These are phyloP conservation scores for Meandrusa payeni DNA, from an alignment of 2,888 invertebrate species.

Conservation along the genomic window DNA sequence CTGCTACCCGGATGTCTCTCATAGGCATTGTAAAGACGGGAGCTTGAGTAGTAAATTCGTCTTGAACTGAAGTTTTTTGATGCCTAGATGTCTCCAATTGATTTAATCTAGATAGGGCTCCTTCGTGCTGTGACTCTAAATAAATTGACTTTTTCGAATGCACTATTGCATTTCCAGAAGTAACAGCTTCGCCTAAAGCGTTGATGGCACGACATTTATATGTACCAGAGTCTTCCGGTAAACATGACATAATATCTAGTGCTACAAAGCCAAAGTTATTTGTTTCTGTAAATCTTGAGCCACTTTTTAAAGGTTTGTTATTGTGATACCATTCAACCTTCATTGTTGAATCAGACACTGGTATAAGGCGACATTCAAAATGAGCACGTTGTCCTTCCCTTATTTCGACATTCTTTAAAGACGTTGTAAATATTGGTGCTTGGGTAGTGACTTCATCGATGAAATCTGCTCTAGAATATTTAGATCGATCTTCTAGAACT, in stretches of 20 bases:
- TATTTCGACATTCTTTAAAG: slow-evolving; percentile 94
- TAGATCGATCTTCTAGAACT: slow-evolving; percentile 91
- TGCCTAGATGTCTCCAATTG: slow-evolving; percentile 90
- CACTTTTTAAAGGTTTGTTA: slow-evolving; percentile 93
- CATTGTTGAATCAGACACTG: slow-evolving; percentile 95
- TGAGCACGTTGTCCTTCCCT: slow-evolving; percentile 97
- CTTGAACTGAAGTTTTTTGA: slow-evolving; percentile 86
- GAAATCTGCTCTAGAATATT: slow-evolving; percentile 87
- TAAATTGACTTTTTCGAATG: slow-evolving; percentile 93
- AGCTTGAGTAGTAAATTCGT: slow-evolving; percentile 91
- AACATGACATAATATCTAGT: slow-evolving; percentile 96
- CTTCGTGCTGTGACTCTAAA: slow-evolving; percentile 93
- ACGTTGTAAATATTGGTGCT: slow-evolving; percentile 96
- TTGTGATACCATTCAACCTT: slow-evolving; percentile 98
- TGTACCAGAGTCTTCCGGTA: slow-evolving; percentile 97
- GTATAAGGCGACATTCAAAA: slow-evolving; percentile 96
- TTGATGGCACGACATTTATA: slow-evolving; percentile 97
- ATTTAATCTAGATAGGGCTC: slow-evolving; percentile 88
- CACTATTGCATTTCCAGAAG: slow-evolving; percentile 92
- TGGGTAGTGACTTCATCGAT: slow-evolving; percentile 93
- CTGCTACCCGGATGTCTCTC: slow-evolving; percentile 91
- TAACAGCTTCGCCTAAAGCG: slow-evolving; percentile 94
- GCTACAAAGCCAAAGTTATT: slow-evolving; percentile 99
- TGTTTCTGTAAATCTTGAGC: slow-evolving; percentile 96
- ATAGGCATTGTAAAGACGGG: slow-evolving; percentile 96